phyloP scores from a whole-genome alignment of 2,888 invertebrate species.

The Sinelater perroti region DNA sequence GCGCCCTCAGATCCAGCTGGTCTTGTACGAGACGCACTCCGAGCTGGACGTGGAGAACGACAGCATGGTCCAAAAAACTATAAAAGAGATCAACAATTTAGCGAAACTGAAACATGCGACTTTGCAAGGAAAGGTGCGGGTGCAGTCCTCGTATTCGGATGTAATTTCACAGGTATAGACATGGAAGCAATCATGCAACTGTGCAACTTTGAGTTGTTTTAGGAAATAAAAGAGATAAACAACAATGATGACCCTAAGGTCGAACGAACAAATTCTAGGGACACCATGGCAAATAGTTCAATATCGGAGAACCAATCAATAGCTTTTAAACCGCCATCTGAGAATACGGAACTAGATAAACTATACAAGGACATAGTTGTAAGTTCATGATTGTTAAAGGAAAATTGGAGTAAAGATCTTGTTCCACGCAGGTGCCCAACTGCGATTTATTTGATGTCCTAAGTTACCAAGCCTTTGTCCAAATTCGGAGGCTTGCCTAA shows the following conservation, averaged over 20 bases:
- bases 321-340: conserved; percentile 16
- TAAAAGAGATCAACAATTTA: conserved; percentile 75
- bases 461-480: conserved; percentile 68
- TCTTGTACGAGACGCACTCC: conserved; percentile 85
- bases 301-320: conserved; percentile 22
- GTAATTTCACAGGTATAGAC: conserved; percentile 18
- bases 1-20: conserved; percentile 82
- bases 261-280: conserved; percentile 29
- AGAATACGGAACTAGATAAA: conserved; percentile 22
- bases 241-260: conserved; percentile 47
- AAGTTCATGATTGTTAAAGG: conserved; percentile 14
- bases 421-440: conserved; percentile 71
- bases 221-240: conserved; percentile 49
- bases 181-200: background rate
- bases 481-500: conserved; percentile 62
- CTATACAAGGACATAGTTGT: conserved; percentile 42
- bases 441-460: conserved; percentile 75
- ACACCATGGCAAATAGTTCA: conserved; percentile 26
- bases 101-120: conserved; percentile 74
- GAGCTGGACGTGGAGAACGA: conserved; percentile 78
- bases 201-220: background rate
- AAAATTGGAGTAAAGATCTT: background rate
- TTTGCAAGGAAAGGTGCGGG: conserved; percentile 53
- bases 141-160: conserved; percentile 18
- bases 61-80: conserved; percentile 73